Conservation (phyloP, 2,113 vertebrate species). For the Euleptes europaea region DNA sequence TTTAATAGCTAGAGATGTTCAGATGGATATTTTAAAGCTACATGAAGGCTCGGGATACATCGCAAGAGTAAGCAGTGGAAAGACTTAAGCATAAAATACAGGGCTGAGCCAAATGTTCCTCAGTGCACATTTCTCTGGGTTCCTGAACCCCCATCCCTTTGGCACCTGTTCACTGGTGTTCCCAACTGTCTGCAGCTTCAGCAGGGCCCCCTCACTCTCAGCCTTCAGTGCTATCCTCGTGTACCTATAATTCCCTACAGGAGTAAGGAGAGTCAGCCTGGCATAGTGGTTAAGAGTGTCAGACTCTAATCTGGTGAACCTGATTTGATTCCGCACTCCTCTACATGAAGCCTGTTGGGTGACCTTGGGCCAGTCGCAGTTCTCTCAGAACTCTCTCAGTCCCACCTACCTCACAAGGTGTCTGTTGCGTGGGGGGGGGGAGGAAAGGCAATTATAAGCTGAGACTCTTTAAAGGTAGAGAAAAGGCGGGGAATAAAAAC, state of each 20-base stretch:
- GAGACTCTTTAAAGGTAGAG: too few species aligned
- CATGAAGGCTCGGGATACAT: not conserved
- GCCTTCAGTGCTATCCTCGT: not conserved
- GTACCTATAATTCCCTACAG: not conserved
- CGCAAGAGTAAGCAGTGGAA: not conserved
- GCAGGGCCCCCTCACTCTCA: not conserved
- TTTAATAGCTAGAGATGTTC: not conserved
- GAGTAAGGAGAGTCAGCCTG: too few species aligned
- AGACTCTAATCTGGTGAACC: too few species aligned
- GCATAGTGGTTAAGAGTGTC: too few species aligned
- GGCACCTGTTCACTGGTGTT: not conserved
- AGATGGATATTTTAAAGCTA: not conserved
- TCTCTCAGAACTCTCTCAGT: too few species aligned
- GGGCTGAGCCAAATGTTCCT: not conserved
- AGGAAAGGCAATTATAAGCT: too few species aligned
- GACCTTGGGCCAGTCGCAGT: too few species aligned
- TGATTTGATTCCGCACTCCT: too few species aligned
- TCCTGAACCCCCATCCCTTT: not conserved
- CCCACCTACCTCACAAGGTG: too few species aligned
- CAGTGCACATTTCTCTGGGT: not conserved
- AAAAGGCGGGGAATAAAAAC: too few species aligned
- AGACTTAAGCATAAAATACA: not conserved
- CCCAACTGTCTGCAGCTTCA: not conserved
- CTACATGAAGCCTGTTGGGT: too few species aligned
- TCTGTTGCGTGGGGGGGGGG: too few species aligned